A percentile compares a stretch with the other conserved stretches of the same genome.
Conservation (phyloP, 2,113 vertebrate genomes). For the Willisornis vidua region DNA sequence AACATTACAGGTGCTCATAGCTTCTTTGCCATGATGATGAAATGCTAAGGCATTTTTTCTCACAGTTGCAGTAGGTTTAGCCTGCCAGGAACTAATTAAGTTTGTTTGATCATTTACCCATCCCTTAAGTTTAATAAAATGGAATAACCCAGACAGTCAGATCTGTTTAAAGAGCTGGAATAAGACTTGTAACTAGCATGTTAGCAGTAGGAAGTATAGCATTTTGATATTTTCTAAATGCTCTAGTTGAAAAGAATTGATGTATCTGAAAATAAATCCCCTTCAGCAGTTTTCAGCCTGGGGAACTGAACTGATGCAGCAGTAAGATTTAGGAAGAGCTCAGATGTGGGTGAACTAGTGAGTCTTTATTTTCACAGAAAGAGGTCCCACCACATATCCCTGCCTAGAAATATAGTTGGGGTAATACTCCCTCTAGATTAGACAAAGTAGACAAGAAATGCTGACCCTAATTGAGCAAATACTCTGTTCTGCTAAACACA, state of each 20-base stretch:
- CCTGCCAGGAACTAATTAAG: neutral
- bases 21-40: neutral
- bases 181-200: neutral
- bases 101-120: neutral
- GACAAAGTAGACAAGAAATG: neutral
- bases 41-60: neutral
- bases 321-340: neutral
- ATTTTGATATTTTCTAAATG: neutral
- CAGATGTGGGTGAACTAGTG: neutral
- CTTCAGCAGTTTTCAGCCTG: neutral
- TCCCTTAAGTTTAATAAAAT: neutral
- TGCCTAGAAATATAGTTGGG: neutral
- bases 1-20: neutral
- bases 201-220: neutral
- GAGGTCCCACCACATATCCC: neutral
- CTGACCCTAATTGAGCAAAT: neutral
- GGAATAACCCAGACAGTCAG: neutral
- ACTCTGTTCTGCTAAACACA: neutral
- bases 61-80: neutral
- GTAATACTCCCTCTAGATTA: neutral
- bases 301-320: neutral
- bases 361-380: neutral
- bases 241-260: neutral
- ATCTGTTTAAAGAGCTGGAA: neutral
- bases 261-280: neutral